A percentile compares a stretch with the other conserved stretches of the same genome.
Evolutionary conservation across 1,140 invertebrate genomes (phyloP).

Genomic region (Teleopsis dalmanni): DNA sequence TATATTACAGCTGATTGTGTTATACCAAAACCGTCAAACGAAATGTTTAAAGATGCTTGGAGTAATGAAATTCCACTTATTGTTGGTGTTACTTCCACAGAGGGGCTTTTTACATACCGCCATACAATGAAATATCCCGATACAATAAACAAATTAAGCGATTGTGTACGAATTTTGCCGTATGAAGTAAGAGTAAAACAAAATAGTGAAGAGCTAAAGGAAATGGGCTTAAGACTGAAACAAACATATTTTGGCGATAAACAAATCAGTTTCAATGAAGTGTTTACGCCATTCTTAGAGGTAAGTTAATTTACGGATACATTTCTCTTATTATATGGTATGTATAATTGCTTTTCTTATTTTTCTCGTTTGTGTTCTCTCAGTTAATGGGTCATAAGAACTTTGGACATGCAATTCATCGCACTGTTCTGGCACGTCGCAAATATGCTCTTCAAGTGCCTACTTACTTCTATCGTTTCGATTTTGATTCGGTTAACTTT

Average conservation of each 20-base stretch:
- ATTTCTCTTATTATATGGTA: not conserved
- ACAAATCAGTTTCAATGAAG: slow-evolving; percentile 18
- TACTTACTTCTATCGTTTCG: slow-evolving; percentile 45
- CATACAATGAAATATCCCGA: slow-evolving; percentile 16
- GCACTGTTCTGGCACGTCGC: slow-evolving; percentile 26
- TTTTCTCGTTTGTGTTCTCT: slow-evolving; percentile 16
- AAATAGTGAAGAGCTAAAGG: not conserved
- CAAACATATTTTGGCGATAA: slow-evolving; percentile 25
- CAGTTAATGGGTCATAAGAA: slow-evolving; percentile 37
- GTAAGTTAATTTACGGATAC: not conserved
- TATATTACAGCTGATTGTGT: slow-evolving; percentile 28
- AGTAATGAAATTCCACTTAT: slow-evolving; percentile 45
- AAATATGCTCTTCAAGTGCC: slow-evolving; percentile 32
- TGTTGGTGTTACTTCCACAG: slow-evolving; percentile 41
- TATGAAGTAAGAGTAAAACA: slow-evolving; percentile 15
- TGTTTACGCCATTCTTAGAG: not conserved
- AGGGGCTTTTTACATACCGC: slow-evolving; percentile 30
- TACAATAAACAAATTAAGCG: slow-evolving; percentile 12
- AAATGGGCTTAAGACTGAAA: slow-evolving; percentile 19
- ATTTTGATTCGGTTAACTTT: slow-evolving; percentile 35
- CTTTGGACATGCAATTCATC: slow-evolving; percentile 42
- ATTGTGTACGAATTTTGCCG: slow-evolving; percentile 27
- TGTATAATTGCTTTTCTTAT: not conserved
- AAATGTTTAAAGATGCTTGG: slow-evolving; percentile 25
- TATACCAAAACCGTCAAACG: slow-evolving; percentile 22